phyloP scores from a whole-genome alignment of 2,888 invertebrate species.

The Stomorhina lunata region DNA sequence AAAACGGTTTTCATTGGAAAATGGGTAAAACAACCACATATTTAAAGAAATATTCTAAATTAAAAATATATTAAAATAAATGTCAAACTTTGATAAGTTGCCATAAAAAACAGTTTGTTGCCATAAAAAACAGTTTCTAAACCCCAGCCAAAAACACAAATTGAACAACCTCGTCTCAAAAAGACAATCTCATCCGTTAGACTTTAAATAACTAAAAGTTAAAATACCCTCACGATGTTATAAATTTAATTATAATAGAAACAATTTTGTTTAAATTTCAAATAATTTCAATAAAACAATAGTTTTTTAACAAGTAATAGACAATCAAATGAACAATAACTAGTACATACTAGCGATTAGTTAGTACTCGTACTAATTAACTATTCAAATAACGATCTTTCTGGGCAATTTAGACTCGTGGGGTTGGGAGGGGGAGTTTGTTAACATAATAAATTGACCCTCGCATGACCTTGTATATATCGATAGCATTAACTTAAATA shows the following conservation, averaged over 20 bases:
- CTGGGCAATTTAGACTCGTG: constrained; percentile 5
- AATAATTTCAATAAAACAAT: background rate
- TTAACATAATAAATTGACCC: constrained; percentile 34
- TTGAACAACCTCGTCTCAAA: too few species aligned
- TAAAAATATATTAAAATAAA: background rate
- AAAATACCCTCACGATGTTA: background rate
- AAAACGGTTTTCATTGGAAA: too few species aligned
- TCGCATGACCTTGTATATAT: constrained; percentile 49
- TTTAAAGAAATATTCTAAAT: too few species aligned
- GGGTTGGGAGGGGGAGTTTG: constrained; percentile 7
- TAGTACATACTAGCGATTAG: constrained; percentile 1
- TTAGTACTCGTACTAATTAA: constrained; percentile 47
- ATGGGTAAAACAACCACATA: too few species aligned
- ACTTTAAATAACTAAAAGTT: too few species aligned
- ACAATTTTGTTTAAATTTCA: background rate
- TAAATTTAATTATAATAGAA: background rate
- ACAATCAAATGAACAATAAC: background rate
- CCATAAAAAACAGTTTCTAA: too few species aligned
- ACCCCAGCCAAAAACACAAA: too few species aligned
- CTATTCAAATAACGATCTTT: constrained; percentile 55
- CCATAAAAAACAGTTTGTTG: background rate
- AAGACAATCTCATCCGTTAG: too few species aligned
- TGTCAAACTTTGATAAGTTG: background rate
- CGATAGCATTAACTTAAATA: background rate
- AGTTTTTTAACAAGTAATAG: background rate